Percentiles rank a stretch among this genome's conserved stretches.
Conservation (phyloP, 2,888 invertebrate genomes). For the Metallyticus violacea region DNA sequence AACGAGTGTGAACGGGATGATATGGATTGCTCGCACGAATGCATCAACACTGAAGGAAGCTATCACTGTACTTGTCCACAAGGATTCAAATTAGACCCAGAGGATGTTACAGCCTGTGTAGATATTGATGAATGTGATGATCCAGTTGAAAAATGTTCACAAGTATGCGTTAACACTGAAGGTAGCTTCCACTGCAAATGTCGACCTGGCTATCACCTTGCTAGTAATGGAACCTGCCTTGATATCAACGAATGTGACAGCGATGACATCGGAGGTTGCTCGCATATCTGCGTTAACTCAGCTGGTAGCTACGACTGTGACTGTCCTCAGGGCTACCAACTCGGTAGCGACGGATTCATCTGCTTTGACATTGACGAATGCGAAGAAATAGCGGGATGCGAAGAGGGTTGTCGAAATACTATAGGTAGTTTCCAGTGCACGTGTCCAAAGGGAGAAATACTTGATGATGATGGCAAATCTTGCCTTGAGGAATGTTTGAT, state of each 20-base stretch:
- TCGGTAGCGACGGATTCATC: slow-evolving; percentile 36
- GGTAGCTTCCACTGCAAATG: slow-evolving; percentile 41
- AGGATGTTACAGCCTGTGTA: slow-evolving; percentile 43
- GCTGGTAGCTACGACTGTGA: slow-evolving; percentile 46
- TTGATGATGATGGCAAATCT: slow-evolving; percentile 46
- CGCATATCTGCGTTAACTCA: slow-evolving; percentile 54
- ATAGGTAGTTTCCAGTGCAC: slow-evolving; percentile 59
- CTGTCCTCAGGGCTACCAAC: slow-evolving; percentile 47
- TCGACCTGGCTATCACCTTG: slow-evolving; percentile 42
- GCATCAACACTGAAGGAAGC: slow-evolving; percentile 54
- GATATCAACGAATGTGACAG: slow-evolving; percentile 46
- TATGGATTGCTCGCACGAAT: slow-evolving; percentile 51
- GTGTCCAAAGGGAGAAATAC: slow-evolving; percentile 46
- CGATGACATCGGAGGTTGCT: slow-evolving; percentile 56
- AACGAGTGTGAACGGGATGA: slow-evolving; percentile 46
- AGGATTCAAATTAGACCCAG: slow-evolving; percentile 45
- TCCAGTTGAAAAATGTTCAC: slow-evolving; percentile 50
- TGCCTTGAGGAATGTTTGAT: slow-evolving; percentile 43
- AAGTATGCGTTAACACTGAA: slow-evolving; percentile 44
- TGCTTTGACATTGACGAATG: slow-evolving; percentile 49
- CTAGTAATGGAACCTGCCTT: slow-evolving; percentile 36
- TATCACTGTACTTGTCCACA: slow-evolving; percentile 56
- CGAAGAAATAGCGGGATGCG: slow-evolving; percentile 52
- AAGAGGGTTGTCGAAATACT: slow-evolving; percentile 58
- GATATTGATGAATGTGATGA: slow-evolving; percentile 36